Percentiles rank a stretch among this genome's conserved stretches.
Conservation (phyloP, 2,113 vertebrate species). For the Corythornis vintsioides region DNA sequence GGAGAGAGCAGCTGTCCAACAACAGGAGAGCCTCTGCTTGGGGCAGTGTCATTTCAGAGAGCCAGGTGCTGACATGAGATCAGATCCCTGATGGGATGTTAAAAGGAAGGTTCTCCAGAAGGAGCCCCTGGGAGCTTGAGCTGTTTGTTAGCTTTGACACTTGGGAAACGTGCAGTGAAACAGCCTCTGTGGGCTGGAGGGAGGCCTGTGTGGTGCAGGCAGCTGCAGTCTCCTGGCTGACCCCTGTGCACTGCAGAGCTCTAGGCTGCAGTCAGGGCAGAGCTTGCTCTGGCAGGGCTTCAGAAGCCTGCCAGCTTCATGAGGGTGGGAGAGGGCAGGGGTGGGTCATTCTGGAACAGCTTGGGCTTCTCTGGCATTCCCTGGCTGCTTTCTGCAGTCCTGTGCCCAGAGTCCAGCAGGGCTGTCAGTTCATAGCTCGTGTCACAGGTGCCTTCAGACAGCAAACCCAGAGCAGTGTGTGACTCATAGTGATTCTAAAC, state of each 20-base stretch:
- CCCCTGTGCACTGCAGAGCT: too few relatives aligned
- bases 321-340: neutral
- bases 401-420: neutral
- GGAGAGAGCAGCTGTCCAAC: neutral
- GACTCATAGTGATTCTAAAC: neutral
- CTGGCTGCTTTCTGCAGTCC: neutral
- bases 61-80: neutral
- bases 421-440: neutral
- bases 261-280: neutral
- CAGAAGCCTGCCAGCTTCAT: neutral
- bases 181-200: fast-evolving
- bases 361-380: neutral
- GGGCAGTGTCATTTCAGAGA: neutral
- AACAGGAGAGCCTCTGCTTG: fast-evolving
- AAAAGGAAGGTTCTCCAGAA: neutral
- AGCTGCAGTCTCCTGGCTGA: neutral
- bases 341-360: neutral
- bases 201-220: neutral
- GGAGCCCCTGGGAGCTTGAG: neutral
- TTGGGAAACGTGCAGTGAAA: neutral
- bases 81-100: neutral
- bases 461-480: neutral
- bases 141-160: neutral
- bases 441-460: neutral
- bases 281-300: neutral